Evolutionary conservation across 2,797 vertebrate genomes (phyloP), one percentile per base, ranked within the genome.

Genomic region (Margarornis squamiger): DNA sequence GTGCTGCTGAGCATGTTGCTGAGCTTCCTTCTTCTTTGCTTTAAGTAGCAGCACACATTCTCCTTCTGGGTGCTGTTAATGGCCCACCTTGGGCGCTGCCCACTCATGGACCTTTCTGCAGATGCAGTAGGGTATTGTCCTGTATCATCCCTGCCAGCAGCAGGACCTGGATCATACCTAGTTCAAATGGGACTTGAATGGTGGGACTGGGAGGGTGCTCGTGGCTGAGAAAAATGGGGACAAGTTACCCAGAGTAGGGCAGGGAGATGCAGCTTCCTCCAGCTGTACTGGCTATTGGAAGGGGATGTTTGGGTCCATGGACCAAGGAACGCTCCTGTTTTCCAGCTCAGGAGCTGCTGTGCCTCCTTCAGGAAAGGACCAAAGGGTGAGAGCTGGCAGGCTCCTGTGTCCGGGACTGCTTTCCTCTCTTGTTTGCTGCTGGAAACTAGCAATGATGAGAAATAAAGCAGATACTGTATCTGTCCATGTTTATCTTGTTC

Each of bases 211-310:
- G 36, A 32, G 70, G 15, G 20, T 39, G 23, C 41, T 36, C 1
- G 2, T 30, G 46, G 13, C 51, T 29, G 57, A 27, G 41, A 18
- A 27, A 38, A 55, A 4, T 3, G 24, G 26, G 7, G 20, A 6
- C 7, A 14, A 57, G 8, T n/a, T 30, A 10, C 22, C 8, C 2
- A 0, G 63, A 18, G 30, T 0, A 43, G 54, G 36, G 27, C 41
- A 55, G 26, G n/a, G 48, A 32, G 30, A 6, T 19, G 41, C 3
- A 8, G n/a, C 59, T 63, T 72, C 41, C 14, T 52, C 27, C 2
- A 2, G 39, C 63, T 27, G 9, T 5, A 0, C 5, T 57, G 26
- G 4, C 45, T 61, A 16, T 52, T 30, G 29, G 29, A 30, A 80
- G 36, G 57, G 27, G 55, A 5, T 19, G 18, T 43, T 68, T 16